These are phyloP conservation scores for Mirounga angustirostris DNA, from an alignment of 2,113 vertebrate genomes.

Conservation along the genomic window DNA sequence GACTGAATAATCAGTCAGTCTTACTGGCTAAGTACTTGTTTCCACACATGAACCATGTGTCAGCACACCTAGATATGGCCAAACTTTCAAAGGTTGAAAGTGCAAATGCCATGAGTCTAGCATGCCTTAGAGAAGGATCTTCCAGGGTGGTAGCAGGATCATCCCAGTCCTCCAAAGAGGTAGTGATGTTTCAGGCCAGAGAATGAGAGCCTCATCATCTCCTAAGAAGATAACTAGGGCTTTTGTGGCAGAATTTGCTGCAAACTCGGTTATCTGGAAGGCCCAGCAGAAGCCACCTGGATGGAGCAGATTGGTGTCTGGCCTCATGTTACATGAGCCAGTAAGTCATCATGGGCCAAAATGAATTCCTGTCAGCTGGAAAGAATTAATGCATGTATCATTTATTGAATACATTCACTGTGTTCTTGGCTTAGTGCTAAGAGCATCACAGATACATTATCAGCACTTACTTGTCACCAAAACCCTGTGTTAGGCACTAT, in stretches of 20 bases:
- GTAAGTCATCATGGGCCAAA: background rate
- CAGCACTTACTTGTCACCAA: background rate
- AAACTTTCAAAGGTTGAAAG: background rate
- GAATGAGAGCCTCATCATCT: background rate
- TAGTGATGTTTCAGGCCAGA: background rate
- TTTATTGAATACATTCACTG: background rate
- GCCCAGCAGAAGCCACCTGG: background rate
- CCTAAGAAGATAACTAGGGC: background rate
- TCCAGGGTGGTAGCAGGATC: background rate
- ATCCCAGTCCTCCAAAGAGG: background rate
- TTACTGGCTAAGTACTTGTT: background rate
- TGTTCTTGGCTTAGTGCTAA: background rate
- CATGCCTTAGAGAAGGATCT: background rate
- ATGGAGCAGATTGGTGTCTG: background rate
- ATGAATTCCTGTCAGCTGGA: background rate
- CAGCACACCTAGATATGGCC: background rate
- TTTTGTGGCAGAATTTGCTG: background rate
- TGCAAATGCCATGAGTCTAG: background rate
- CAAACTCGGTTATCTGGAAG: background rate
- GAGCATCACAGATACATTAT: background rate
- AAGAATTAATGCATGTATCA: background rate
- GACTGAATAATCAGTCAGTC: background rate
- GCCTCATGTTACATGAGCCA: background rate
- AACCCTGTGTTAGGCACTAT: background rate
- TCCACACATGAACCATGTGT: background rate